These are phyloP conservation scores for Hydrozoanthus gracilis DNA, from an alignment of 92 coral and sea anemone genomes.

Conservation along the genomic window DNA sequence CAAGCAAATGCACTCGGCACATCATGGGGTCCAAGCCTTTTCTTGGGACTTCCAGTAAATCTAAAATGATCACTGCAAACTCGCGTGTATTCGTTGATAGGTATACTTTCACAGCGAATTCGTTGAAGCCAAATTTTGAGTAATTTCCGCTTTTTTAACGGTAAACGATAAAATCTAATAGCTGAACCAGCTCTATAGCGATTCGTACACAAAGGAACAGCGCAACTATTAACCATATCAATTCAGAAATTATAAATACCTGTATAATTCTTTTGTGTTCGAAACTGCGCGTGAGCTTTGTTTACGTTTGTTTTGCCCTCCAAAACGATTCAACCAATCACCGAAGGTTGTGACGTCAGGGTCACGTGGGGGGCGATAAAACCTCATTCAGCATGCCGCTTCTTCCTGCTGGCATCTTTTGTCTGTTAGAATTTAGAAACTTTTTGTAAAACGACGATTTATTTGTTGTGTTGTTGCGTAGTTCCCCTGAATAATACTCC, in stretches of 20 bases:
- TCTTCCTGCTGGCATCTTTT: too few species aligned
- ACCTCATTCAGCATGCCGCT: too few species aligned
- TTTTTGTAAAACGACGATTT: too few species aligned
- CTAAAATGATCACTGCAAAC: constrained; percentile 41
- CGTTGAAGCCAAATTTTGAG: constrained; percentile 19
- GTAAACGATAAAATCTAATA: constrained; percentile 38
- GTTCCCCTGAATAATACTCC: too few species aligned
- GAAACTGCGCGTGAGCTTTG: too few species aligned
- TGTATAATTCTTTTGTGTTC: too few species aligned
- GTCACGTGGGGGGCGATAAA: constrained; percentile 8
- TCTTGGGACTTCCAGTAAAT: constrained; percentile 34
- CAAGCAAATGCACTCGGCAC: background rate
- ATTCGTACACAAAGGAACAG: background rate
- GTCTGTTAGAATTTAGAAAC: too few species aligned
- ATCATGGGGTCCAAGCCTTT: background rate
- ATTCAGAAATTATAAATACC: background rate
- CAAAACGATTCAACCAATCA: background rate
- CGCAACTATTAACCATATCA: background rate
- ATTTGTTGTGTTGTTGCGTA: too few species aligned
- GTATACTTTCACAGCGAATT: constrained; percentile 49
- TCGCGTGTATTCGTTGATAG: constrained; percentile 34
- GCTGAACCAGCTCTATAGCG: background rate
- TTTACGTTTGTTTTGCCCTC: too few species aligned
- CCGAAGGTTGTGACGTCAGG: constrained; percentile 7
- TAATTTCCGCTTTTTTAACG: constrained; percentile 37